These are phyloP conservation scores for Argyrosomus japonicus DNA, from an alignment of 2,113 vertebrate species.

Conservation along the genomic window DNA sequence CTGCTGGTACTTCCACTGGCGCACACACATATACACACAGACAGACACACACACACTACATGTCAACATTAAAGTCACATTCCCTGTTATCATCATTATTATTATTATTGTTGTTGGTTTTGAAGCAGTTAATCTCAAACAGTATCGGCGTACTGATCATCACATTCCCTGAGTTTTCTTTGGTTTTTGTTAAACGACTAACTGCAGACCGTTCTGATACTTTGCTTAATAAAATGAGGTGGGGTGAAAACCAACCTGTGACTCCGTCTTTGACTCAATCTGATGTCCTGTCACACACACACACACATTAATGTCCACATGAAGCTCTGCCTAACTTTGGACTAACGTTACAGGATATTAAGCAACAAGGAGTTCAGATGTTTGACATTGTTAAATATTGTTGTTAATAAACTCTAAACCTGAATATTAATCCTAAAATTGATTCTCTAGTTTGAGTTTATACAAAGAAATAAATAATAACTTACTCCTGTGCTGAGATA, in stretches of 20 bases:
- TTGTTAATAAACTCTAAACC: not conserved
- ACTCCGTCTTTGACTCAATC: not conserved
- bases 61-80: slow-evolving; percentile 37
- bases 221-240: slow-evolving; percentile 82
- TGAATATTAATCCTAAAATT: too few species aligned
- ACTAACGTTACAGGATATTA: not conserved
- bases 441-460: too few species aligned
- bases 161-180: slow-evolving; percentile 62
- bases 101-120: slow-evolving; percentile 8
- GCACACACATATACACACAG: slow-evolving; percentile 3
- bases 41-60: slow-evolving; percentile 11
- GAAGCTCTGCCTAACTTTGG: slow-evolving; percentile 5
- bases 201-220: slow-evolving; percentile 72
- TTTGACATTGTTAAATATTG: not conserved
- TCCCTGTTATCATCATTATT: not conserved
- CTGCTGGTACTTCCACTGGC: slow-evolving; percentile 36
- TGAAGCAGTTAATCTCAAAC: slow-evolving; percentile 41
- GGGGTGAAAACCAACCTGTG: slow-evolving; percentile 30
- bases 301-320: not conserved
- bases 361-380: too few species aligned
- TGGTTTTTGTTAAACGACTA: slow-evolving; percentile 64
- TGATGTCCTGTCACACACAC: too few species aligned
- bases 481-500: not conserved
- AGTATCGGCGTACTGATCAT: slow-evolving; percentile 44
- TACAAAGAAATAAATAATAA: too few species aligned